These are phyloP conservation scores for Onychomys arenicola DNA, from an alignment of 2,797 vertebrate genomes.

Conservation along the genomic window DNA sequence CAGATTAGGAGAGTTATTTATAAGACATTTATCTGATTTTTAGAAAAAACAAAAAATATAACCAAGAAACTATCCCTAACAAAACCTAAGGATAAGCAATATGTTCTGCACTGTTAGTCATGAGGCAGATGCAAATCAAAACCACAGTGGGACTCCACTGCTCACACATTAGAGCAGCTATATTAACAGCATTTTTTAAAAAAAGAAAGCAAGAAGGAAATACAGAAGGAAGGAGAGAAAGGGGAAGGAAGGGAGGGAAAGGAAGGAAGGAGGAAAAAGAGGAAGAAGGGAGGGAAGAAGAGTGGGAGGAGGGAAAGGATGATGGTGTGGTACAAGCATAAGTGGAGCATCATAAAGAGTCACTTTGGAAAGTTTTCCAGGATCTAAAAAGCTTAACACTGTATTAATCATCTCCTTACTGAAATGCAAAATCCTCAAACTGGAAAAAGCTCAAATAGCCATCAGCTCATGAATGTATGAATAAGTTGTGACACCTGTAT, in stretches of 20 bases:
- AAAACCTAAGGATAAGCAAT: neutral
- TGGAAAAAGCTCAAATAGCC: neutral
- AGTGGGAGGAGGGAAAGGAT: neutral
- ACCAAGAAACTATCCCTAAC: neutral
- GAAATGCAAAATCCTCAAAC: neutral
- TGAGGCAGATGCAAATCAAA: neutral
- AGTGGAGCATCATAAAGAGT: neutral
- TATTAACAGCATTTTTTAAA: neutral
- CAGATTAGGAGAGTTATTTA: neutral
- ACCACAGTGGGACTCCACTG: neutral
- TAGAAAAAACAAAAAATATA: neutral
- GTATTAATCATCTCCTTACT: neutral
- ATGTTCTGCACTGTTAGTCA: neutral
- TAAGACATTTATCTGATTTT: neutral
- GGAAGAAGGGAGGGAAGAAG: neutral
- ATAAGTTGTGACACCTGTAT: neutral
- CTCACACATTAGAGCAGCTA: neutral
- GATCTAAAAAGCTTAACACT: neutral
- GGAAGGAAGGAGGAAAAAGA: neutral
- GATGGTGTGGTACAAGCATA: neutral
- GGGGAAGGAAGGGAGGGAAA: neutral
- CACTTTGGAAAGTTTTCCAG: neutral
- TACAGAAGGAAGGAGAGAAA: neutral
- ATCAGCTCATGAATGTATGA: neutral
- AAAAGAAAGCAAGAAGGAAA: neutral